Base-by-base conservation (phyloP, 2,888 invertebrate species). In the Trissolcus japonicus region DNA sequence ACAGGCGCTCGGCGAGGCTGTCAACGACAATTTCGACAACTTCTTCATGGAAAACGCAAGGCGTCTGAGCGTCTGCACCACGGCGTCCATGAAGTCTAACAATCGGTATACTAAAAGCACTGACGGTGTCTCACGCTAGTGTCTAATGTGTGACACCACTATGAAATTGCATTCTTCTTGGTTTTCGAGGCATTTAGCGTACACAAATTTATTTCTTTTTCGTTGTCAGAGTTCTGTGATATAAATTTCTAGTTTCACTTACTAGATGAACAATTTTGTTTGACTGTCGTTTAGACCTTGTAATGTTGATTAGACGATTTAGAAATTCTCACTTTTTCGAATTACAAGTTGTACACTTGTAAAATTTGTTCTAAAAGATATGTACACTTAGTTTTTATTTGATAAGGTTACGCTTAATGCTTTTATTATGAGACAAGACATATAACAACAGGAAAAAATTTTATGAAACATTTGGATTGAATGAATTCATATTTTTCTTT, bases 1-100 rank as follows among this genome's bases (percentile, higher is more conserved):
- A 67, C 86, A 86, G 50, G 86, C 85, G 17, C 83, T 89, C 17
- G 88, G 88, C 54, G 89, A 89, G 67, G 80, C 83, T 21, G 80
- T 85, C 63, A 80, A 83, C 59, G 85, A 84, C 55, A 81, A 84
- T 13, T 78, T 83, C 67, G 87, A 87, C 73, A 86, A 82, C 82
- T 81, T 84, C 74, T 86, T 85, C 81, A 78, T 80, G 69, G 83
- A 81, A 51, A 80, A 76, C 57, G 80, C 80, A 73, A 82, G 81
- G 75, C 83, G 84, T 43, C 81, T 83, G 77, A 84, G 82, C 82
- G 82, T 83, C 82, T 83, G 82, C 78, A 82, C 83, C 62, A 83
- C 83, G 74, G 80, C 83, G 79, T 80, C 84, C 68, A 78, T 85
- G 29, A 83, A 87, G 79, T 84, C 83, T 72, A 86, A 85, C 74